A percentile compares a stretch with the other conserved stretches of the same genome.
phyloP scores from a whole-genome alignment of 1,140 invertebrate genomes.

The Ruditapes philippinarum region DNA sequence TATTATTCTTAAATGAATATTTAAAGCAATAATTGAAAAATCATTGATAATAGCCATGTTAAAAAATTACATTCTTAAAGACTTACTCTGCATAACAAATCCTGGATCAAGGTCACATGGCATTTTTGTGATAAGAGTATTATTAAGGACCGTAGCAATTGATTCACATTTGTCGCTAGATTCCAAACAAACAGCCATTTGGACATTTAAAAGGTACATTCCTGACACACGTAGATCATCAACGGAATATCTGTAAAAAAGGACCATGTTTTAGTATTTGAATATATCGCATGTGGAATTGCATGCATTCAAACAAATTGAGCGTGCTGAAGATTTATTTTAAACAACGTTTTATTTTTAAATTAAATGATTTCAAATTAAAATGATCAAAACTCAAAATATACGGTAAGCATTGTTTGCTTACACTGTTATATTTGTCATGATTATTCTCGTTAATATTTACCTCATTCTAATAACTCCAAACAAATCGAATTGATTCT shows the following conservation, averaged over 20 bases:
- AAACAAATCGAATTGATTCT: background rate
- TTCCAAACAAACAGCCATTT: slow-evolving; percentile 4
- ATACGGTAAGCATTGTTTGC: too few species aligned
- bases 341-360: too few species aligned
- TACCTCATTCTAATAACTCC: slow-evolving; percentile 23
- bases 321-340: too few species aligned
- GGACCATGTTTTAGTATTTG: too few species aligned
- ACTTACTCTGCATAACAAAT: slow-evolving; percentile 36
- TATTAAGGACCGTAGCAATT: background rate
- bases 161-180: background rate
- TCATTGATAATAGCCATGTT: too few species aligned
- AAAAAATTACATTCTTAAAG: too few species aligned
- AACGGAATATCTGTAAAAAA: background rate
- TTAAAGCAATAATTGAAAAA: too few species aligned
- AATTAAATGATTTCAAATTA: too few species aligned
- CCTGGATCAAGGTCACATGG: background rate
- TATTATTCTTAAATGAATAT: too few species aligned
- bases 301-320: background rate
- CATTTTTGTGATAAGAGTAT: slow-evolving; percentile 14
- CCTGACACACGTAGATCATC: background rate
- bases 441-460: background rate
- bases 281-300: background rate
- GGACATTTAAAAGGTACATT: background rate
- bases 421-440: too few species aligned
- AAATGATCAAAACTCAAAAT: too few species aligned